phyloP scores from a whole-genome alignment of 2,888 invertebrate species.

The Quadriops clusia region DNA sequence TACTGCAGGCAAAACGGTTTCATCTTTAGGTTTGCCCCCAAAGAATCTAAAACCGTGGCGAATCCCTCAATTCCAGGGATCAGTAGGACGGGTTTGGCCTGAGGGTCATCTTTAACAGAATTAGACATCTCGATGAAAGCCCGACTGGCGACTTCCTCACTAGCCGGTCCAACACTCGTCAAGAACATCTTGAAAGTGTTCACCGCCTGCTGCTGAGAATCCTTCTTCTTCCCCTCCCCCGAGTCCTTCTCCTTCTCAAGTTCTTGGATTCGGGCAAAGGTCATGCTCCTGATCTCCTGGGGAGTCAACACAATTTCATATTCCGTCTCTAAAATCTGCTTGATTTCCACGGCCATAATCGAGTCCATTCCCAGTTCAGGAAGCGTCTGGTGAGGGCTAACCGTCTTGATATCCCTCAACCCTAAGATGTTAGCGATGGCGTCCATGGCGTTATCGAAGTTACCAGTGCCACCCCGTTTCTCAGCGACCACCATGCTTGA shows the following conservation, averaged over 20 bases:
- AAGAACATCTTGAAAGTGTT: too few species aligned
- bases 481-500: conserved; percentile 75
- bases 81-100: too few species aligned
- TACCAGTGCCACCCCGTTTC: conserved; percentile 50
- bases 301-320: conserved; percentile 78
- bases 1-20: conserved; percentile 45
- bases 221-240: too few species aligned
- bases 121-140: conserved; percentile 5
- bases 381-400: conserved; percentile 58
- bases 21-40: conserved; percentile 41
- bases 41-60: conserved; percentile 40
- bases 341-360: conserved; percentile 93
- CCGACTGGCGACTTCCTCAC: conserved; percentile 34
- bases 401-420: conserved; percentile 56
- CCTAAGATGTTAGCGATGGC: conserved; percentile 41
- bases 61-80: conserved; percentile 60
- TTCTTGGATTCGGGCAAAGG: conserved; percentile 75
- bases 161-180: too few species aligned
- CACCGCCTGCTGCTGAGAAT: too few species aligned
- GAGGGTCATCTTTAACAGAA: too few species aligned
- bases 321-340: conserved; percentile 80
- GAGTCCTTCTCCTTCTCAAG: conserved; percentile 78
- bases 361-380: conserved; percentile 95
- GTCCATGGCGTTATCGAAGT: not conserved
- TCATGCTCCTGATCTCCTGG: conserved; percentile 72